phyloP scores from a whole-genome alignment of 1,140 invertebrate genomes.

The Solen grandis region DNA sequence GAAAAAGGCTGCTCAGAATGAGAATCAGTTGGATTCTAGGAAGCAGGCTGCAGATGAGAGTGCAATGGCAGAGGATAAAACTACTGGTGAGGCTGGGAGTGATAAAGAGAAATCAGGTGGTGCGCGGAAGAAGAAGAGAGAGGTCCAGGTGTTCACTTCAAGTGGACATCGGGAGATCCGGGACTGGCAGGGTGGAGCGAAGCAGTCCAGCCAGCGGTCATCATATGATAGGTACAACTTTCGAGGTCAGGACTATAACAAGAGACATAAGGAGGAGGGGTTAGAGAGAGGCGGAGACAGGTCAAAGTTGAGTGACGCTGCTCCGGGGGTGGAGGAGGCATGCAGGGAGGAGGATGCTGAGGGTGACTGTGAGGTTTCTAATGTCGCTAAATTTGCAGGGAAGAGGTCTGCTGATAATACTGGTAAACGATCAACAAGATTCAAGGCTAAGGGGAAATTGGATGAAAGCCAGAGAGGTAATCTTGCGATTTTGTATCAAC shows the following conservation, averaged over 20 bases:
- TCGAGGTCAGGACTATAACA: constrained; percentile 51
- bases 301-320: constrained; percentile 2
- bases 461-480: constrained; percentile 53
- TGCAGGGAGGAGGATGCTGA: background rate
- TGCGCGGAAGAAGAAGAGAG: constrained; percentile 39
- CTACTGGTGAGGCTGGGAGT: background rate
- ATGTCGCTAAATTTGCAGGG: no score
- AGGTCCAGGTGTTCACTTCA: constrained; percentile 37
- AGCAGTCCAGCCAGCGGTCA: constrained; percentile 1
- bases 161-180: constrained; percentile 7
- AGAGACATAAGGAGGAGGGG: constrained; percentile 40
- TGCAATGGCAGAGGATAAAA: background rate
- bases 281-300: constrained; percentile 39
- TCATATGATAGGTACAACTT: constrained; percentile 41
- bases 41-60: no score
- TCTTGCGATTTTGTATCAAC: background rate
- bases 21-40: background rate
- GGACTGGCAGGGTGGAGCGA: constrained; percentile 7
- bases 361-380: background rate
- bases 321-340: background rate
- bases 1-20: background rate
- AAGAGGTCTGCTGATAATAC: no score
- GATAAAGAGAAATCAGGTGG: background rate
- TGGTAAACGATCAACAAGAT: constrained; percentile 12
- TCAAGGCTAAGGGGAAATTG: constrained; percentile 21